Base-by-base conservation (phyloP, 2,113 vertebrate species). In the Perca fluviatilis region DNA sequence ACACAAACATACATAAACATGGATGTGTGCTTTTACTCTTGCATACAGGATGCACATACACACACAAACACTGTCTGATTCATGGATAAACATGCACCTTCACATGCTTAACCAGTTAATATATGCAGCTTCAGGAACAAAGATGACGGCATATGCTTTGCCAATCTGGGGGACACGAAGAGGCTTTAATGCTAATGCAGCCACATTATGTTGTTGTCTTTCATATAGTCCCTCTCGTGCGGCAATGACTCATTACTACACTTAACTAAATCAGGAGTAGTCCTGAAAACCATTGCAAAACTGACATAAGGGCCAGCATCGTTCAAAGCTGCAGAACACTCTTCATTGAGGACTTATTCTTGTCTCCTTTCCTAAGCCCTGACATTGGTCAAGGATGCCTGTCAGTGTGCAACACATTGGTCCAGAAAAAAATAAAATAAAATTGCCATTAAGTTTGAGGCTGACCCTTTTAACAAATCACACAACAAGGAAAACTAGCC, bases 91-190 rank as follows among this genome's bases (percentile, higher is more conserved):
- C 46, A 56, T 30, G 30, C 61, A 79, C 69, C 61, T 73, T 62
- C 62, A 60, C 60, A 62, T 40, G 51, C 67, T 77, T 27, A 57
- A 51, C 10, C 61, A 21, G 30, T 8, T 72, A 66, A 76, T 47
- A 50, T 40, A 82, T 76, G 80, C 73, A 61, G 61, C 70, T 49
- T 14, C 64, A 54, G 43, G 53, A 66, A 73, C 63, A 46, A 68
- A 73, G 68, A 66, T 73, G 46, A 78, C 30, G 46, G 51, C 51
- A 65, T 40, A 73, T 60, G 12, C 14, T 46, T 40, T 57, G 57
- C 65, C 74, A 77, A 56, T 50, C 27, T 58, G 43, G 58, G 11
- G 43, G 36, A 70, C 56, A 76, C 21, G 4, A 30, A 23, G 49
- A 63, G 21, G 65, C 23, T 76, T 76, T 56, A 47, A 54, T 46